Percentiles rank a stretch among this genome's conserved stretches.
Conservation (phyloP, 2,888 invertebrate species). For the Caradrina clavipalpis region DNA sequence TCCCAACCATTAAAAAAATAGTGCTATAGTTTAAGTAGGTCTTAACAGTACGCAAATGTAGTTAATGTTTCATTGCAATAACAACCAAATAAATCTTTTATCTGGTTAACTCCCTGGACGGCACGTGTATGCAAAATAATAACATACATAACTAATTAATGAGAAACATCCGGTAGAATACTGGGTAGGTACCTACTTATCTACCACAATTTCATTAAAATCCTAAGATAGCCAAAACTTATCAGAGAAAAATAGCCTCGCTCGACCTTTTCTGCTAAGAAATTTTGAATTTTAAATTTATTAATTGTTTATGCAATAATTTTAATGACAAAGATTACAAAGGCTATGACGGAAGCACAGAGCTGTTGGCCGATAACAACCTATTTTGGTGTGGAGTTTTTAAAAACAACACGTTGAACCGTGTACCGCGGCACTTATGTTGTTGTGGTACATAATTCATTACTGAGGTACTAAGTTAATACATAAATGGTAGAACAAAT, state of each 20-base stretch:
- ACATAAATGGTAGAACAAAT: constrained; percentile 72
- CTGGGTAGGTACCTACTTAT: not conserved
- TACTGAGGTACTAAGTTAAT: constrained; percentile 67
- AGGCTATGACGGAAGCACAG: constrained; percentile 38
- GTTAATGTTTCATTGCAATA: too few species aligned
- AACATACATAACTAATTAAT: not conserved
- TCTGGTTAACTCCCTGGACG: too few species aligned
- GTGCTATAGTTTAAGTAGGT: too few species aligned
- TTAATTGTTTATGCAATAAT: constrained; percentile 38
- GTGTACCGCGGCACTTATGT: constrained; percentile 51
- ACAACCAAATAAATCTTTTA: not conserved
- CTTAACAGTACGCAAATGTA: too few species aligned
- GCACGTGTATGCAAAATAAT: constrained; percentile 2
- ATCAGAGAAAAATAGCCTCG: constrained; percentile 22
- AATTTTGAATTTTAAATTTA: constrained; percentile 16
- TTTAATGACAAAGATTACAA: constrained; percentile 39
- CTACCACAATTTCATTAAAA: constrained; percentile 4
- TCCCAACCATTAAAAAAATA: too few species aligned
- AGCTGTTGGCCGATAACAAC: constrained; percentile 42
- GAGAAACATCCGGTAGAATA: constrained; percentile 15
- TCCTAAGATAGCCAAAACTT: not conserved
- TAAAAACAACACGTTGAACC: constrained; percentile 23
- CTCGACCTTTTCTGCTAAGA: constrained; percentile 24
- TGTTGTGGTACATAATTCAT: constrained; percentile 70
- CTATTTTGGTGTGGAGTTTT: constrained; percentile 11